Evolutionary conservation across 1,140 invertebrate genomes (phyloP).

Genomic region (Drosophila eugracilis): DNA sequence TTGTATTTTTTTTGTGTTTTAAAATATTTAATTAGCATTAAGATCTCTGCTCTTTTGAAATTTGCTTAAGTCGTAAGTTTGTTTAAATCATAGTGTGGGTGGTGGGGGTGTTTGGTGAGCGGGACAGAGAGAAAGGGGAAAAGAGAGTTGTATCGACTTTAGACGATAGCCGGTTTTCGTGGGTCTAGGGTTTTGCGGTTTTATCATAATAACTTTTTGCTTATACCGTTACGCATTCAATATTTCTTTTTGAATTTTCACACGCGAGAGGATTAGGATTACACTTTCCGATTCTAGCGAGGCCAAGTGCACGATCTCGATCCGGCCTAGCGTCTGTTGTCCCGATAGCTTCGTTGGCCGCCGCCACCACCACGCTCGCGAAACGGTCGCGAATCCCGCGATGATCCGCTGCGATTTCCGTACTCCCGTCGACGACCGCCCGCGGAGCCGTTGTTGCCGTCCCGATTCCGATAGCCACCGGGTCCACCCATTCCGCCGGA

Average conservation of each 20-base stretch:
- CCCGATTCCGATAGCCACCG: constrained; percentile 62
- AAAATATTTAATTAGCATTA: constrained; percentile 70
- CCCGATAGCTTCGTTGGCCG: constrained; percentile 77
- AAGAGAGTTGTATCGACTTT: constrained; percentile 66
- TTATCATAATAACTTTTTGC: constrained; percentile 30
- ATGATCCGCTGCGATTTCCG: constrained; percentile 63
- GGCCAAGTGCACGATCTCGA: constrained; percentile 22
- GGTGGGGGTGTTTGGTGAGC: constrained; percentile 23
- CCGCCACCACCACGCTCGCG: constrained; percentile 58
- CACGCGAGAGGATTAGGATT: constrained; percentile 52
- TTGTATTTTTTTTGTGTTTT: constrained; percentile 63
- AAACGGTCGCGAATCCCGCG: constrained; percentile 72
- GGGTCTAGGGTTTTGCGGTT: constrained; percentile 20
- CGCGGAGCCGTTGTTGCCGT: constrained; percentile 70
- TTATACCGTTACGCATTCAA: constrained; percentile 36
- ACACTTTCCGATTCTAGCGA: constrained; percentile 65
- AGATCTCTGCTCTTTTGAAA: constrained; percentile 58
- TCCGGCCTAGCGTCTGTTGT: constrained; percentile 60
- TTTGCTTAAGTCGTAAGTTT: constrained; percentile 79
- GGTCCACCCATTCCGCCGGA: constrained; percentile 28
- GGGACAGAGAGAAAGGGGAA: constrained; percentile 43
- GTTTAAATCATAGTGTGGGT: constrained; percentile 62
- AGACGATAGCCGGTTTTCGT: constrained; percentile 36
- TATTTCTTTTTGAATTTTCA: constrained; percentile 46
- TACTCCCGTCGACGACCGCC: constrained; percentile 71